phyloP scores from a whole-genome alignment of 2,888 invertebrate genomes.

The Lottia gigantea region DNA sequence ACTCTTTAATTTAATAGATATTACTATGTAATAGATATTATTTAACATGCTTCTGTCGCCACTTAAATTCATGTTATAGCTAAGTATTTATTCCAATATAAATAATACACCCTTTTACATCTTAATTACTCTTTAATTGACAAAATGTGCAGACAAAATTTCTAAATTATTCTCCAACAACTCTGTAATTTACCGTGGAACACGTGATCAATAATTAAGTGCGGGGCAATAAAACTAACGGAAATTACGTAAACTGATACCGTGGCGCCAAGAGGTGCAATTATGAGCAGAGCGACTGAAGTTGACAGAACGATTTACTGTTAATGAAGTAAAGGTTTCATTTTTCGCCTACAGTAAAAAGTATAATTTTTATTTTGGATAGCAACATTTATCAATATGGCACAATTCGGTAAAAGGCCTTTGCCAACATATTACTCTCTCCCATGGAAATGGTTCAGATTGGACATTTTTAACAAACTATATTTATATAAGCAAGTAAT shows the following conservation, averaged over 20 bases:
- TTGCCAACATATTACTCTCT: too few relatives aligned
- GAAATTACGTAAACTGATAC: conserved; percentile 23
- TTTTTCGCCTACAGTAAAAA: too few relatives aligned
- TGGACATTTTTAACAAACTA: too few relatives aligned
- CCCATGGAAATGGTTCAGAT: too few relatives aligned
- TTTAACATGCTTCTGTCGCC: background rate
- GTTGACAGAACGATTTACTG: background rate
- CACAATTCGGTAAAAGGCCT: too few relatives aligned
- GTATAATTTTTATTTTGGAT: too few relatives aligned
- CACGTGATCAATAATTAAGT: conserved; percentile 8
- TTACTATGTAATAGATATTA: background rate
- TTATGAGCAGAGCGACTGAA: conserved; percentile 16
- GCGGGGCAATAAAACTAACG: conserved; percentile 13
- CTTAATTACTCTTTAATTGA: background rate
- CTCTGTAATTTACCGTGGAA: background rate
- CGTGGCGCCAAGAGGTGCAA: conserved; percentile 21
- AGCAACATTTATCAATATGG: too few relatives aligned
- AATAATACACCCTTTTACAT: background rate
- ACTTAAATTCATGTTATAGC: conserved; percentile 7
- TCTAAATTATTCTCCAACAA: conserved; percentile 3
- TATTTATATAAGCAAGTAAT: too few relatives aligned
- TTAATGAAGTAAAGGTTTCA: background rate
- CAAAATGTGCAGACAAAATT: conserved; percentile 8
- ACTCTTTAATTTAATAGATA: conserved; percentile 5
- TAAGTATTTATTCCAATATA: conserved; percentile 5